These are phyloP conservation scores for Agelaius tricolor DNA, from an alignment of 2,113 vertebrate genomes.

Conservation along the genomic window DNA sequence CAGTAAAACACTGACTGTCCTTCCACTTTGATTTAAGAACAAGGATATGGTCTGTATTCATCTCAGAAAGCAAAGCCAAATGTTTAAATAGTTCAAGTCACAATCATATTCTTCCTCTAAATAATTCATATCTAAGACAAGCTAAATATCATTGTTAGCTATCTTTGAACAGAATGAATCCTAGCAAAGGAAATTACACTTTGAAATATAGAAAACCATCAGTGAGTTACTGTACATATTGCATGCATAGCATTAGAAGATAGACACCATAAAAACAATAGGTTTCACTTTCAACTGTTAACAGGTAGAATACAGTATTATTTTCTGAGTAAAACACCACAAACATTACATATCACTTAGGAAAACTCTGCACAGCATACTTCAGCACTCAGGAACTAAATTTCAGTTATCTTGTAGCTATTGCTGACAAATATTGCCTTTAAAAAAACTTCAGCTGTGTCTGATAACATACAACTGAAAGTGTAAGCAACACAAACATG, in stretches of 20 bases:
- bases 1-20: neutral
- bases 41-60: neutral
- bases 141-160: neutral
- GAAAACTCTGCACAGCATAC: neutral
- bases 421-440: slow-evolving; percentile 59
- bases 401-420: neutral
- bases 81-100: neutral
- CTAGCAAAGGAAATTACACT: slow-evolving; percentile 1
- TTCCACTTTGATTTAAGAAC: neutral
- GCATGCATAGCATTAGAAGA: slow-evolving; percentile 28
- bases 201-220: neutral
- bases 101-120: neutral
- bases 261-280: neutral
- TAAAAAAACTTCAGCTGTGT: neutral
- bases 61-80: neutral
- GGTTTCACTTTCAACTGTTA: slow-evolving; percentile 15
- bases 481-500: neutral
- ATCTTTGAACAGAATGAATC: neutral
- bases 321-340: slow-evolving; percentile 23
- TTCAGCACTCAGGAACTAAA: slow-evolving; percentile 1
- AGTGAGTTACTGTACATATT: slow-evolving; percentile 19
- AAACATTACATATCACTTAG: neutral
- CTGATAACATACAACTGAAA: neutral
- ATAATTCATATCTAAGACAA: neutral
- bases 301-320: neutral